Evolutionary conservation across 2,113 vertebrate species (phyloP).

Genomic region (Lagenorhynchus albirostris): DNA sequence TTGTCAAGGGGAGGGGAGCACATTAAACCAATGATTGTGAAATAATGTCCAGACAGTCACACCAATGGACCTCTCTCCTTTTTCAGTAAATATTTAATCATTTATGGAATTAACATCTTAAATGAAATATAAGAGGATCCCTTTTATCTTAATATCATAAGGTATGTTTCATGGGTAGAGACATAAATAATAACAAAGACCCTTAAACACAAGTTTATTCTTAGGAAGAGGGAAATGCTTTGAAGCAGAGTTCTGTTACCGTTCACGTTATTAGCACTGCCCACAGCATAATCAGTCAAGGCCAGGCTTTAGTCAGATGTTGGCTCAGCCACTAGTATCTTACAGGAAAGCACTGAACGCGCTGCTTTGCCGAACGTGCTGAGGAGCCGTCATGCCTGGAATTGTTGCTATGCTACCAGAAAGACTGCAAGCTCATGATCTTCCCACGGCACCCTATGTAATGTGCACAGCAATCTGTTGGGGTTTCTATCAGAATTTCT

Average conservation of each 20-base stretch:
- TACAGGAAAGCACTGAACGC: not conserved
- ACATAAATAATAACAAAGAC: not conserved
- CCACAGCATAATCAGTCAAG: not conserved
- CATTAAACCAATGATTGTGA: not conserved
- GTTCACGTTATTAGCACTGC: not conserved
- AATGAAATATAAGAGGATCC: not conserved
- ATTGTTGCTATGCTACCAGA: conserved; percentile 27
- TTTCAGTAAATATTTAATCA: not conserved
- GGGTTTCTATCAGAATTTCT: not conserved
- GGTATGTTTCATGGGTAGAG: not conserved
- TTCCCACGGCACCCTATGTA: not conserved
- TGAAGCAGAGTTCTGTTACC: not conserved
- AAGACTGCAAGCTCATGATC: not conserved
- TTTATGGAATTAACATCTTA: not conserved
- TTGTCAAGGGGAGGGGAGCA: not conserved
- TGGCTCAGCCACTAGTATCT: not conserved
- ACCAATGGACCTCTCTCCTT: not conserved
- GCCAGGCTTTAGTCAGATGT: not conserved
- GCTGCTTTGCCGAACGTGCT: not conserved
- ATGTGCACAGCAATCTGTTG: not conserved
- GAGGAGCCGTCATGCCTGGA: not conserved
- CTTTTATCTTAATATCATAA: not conserved
- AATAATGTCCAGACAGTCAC: not conserved
- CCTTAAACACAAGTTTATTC: not conserved
- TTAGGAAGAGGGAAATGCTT: not conserved